Conservation (phyloP, 1,140 invertebrate genomes). For the Triops longicaudatus region DNA sequence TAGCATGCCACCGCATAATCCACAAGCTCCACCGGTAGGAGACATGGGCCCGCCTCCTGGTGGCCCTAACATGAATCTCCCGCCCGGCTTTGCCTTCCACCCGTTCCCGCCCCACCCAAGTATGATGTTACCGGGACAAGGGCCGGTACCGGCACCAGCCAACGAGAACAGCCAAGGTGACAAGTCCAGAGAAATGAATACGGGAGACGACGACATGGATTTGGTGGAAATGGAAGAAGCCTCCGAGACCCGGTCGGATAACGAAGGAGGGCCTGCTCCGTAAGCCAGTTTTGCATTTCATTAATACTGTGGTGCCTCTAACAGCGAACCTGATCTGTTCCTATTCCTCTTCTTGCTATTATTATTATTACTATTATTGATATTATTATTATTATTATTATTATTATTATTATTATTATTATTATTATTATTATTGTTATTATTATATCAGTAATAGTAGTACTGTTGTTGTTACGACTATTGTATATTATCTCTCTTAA, state of each 20-base stretch:
- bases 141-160: not conserved
- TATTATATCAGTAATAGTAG: too few species aligned
- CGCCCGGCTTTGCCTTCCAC: constrained; percentile 27
- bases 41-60: constrained; percentile 17
- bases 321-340: too few species aligned
- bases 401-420: too few species aligned
- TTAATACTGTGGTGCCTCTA: not conserved
- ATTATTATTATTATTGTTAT: too few species aligned
- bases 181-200: not conserved
- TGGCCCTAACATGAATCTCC: constrained; percentile 18
- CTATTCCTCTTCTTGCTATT: too few species aligned
- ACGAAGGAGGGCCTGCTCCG: not conserved
- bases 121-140: constrained; percentile 11
- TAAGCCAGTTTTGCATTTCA: not conserved
- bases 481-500: too few species aligned
- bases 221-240: constrained; percentile 27
- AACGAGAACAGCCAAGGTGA: not conserved
- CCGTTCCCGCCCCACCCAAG: not conserved
- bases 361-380: too few species aligned
- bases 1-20: not conserved
- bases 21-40: not conserved
- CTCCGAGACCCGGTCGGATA: not conserved
- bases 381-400: too few species aligned
- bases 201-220: constrained; percentile 26
- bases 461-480: too few species aligned